These are phyloP conservation scores for Temnothorax ravouxi DNA, from an alignment of 2,888 invertebrate genomes.

Conservation along the genomic window DNA sequence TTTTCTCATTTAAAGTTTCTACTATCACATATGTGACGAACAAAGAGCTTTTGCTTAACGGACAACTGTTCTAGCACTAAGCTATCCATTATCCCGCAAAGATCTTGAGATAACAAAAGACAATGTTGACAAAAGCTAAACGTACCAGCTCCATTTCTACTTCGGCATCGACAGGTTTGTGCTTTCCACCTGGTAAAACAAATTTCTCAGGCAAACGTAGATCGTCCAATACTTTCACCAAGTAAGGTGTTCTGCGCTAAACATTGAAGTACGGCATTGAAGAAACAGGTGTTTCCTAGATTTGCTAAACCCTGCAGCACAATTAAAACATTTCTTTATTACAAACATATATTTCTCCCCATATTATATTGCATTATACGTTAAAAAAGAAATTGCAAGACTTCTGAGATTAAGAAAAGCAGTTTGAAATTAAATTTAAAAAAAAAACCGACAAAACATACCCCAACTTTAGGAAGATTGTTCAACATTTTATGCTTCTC, in stretches of 20 bases:
- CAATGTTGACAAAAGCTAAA: not conserved
- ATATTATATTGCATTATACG: not conserved
- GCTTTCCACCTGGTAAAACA: constrained; percentile 91
- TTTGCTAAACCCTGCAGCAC: constrained; percentile 92
- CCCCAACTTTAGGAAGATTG: constrained; percentile 79
- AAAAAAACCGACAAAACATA: constrained; percentile 56
- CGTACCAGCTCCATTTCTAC: constrained; percentile 88
- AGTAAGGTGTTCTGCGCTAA: constrained; percentile 95
- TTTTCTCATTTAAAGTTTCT: not conserved
- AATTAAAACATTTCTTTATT: constrained; percentile 37
- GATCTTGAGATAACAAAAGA: not conserved
- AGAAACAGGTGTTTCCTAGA: constrained; percentile 98
- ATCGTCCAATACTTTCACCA: constrained; percentile 91
- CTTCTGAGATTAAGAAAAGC: not conserved
- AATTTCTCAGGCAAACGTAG: constrained; percentile 90
- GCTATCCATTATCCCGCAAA: not conserved
- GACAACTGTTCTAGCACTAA: not conserved
- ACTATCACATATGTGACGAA: not conserved
- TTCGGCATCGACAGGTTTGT: constrained; percentile 86
- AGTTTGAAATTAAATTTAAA: not conserved
- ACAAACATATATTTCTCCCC: not conserved
- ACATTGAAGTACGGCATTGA: constrained; percentile 98
- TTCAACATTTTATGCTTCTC: constrained; percentile 61
- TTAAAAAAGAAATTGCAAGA: constrained; percentile 1
- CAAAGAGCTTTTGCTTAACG: not conserved